Evolutionary conservation across 2,888 invertebrate genomes (phyloP).

Genomic region (Ornithoptera priamus): DNA sequence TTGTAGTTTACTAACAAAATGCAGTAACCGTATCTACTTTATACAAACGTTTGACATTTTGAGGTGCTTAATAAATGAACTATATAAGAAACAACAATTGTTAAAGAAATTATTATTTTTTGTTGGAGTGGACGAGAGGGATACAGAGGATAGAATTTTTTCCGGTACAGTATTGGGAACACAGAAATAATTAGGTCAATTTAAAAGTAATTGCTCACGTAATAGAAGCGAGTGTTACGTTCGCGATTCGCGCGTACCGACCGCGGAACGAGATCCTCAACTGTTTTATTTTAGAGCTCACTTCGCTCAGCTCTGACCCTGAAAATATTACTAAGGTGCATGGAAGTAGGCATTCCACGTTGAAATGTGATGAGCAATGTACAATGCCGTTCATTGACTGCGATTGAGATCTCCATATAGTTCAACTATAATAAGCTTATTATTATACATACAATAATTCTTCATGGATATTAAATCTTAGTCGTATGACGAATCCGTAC

Average conservation of each 20-base stretch:
- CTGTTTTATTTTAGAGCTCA: slow-evolving; percentile 76
- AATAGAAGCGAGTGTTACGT: slow-evolving; percentile 47
- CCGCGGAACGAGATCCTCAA: slow-evolving; percentile 65
- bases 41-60: neutral
- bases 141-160: neutral
- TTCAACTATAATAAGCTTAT: slow-evolving; percentile 33
- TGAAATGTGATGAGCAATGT: slow-evolving; percentile 53
- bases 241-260: slow-evolving; percentile 53
- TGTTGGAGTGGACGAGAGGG: neutral
- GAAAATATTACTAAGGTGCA: slow-evolving; percentile 66
- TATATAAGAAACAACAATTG: too few relatives aligned
- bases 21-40: slow-evolving; percentile 11
- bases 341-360: slow-evolving; percentile 42
- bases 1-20: slow-evolving; percentile 5
- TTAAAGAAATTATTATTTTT: neutral
- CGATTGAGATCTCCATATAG: slow-evolving; percentile 38
- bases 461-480: neutral
- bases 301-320: slow-evolving; percentile 61
- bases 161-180: slow-evolving; percentile 22
- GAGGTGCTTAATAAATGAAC: too few relatives aligned
- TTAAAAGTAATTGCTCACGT: slow-evolving; percentile 49
- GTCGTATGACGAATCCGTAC: neutral
- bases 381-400: slow-evolving; percentile 68
- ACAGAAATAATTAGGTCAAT: slow-evolving; percentile 32
- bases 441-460: neutral